Evolutionary conservation across 1,140 invertebrate genomes (phyloP).

Genomic region (Diorhabda elongata): DNA sequence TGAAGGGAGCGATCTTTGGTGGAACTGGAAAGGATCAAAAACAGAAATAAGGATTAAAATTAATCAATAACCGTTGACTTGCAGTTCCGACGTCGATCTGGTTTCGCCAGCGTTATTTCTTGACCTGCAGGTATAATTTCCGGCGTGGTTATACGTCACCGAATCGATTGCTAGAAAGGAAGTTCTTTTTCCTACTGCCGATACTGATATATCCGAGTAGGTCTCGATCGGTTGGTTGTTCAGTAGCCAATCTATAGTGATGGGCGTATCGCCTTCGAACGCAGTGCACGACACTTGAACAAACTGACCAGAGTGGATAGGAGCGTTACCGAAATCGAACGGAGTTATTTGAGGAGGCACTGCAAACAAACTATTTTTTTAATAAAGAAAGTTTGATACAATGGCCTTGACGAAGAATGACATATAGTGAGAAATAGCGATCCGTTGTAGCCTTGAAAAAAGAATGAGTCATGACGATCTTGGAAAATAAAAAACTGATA

Average conservation of each 20-base stretch:
- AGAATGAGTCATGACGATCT: too few species aligned
- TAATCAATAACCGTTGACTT: conserved; percentile 56
- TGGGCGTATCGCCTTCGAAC: conserved; percentile 60
- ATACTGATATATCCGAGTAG: conserved; percentile 28
- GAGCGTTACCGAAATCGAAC: conserved; percentile 57
- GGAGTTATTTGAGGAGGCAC: conserved; percentile 51
- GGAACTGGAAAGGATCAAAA: conserved; percentile 48
- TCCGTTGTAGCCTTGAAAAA: too few species aligned
- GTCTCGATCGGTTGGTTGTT: conserved; percentile 50
- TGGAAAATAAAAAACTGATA: too few species aligned
- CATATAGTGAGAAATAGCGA: too few species aligned
- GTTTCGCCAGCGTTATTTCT: conserved; percentile 69
- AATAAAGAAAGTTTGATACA: too few species aligned
- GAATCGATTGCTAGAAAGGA: conserved; percentile 72
- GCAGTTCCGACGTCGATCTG: conserved; percentile 62
- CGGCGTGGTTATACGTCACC: conserved; percentile 68
- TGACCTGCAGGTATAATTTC: conserved; percentile 74
- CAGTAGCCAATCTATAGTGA: conserved; percentile 59
- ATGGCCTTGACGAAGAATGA: too few species aligned
- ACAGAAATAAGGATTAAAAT: neutral
- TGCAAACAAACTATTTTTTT: conserved; percentile 5
- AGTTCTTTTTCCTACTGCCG: conserved; percentile 62
- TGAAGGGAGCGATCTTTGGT: conserved; percentile 65
- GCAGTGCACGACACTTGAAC: conserved; percentile 63
- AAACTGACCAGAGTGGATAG: conserved; percentile 56